Evolutionary conservation across 2,797 vertebrate species (phyloP).

Genomic region (Anas georgica): DNA sequence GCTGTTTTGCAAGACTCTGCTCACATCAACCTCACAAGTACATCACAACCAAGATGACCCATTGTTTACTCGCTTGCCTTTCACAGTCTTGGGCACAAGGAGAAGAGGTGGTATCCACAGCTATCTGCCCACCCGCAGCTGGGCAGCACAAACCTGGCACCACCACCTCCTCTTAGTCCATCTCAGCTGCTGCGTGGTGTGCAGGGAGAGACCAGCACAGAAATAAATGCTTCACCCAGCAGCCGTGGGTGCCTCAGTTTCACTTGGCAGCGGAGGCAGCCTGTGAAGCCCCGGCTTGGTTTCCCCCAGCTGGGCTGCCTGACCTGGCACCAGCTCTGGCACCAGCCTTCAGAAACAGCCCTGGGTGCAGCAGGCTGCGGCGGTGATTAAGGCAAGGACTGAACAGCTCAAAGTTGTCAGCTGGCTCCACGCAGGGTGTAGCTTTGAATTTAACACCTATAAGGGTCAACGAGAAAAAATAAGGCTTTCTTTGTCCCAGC

Average conservation of each 20-base stretch:
- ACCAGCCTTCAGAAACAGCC: background rate
- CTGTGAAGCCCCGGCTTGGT: background rate
- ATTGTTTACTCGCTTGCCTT: background rate
- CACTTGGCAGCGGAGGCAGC: background rate
- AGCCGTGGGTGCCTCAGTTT: background rate
- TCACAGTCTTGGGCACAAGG: background rate
- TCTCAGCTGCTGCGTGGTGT: background rate
- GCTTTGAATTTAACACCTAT: background rate
- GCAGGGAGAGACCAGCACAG: background rate
- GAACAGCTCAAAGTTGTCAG: background rate
- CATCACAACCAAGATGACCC: background rate
- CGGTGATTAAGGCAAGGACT: background rate
- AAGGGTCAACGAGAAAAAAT: background rate
- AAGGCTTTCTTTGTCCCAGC: background rate
- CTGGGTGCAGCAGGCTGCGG: background rate
- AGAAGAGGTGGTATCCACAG: background rate
- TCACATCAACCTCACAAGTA: background rate
- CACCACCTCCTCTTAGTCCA: fast-evolving
- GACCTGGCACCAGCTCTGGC: background rate
- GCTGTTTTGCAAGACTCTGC: background rate
- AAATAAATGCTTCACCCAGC: background rate
- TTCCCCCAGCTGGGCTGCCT: background rate
- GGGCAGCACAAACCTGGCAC: background rate
- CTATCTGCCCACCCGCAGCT: background rate
- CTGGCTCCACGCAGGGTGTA: background rate